Base-by-base conservation (phyloP, 2,888 invertebrate species). In the Lycophotia porphyrea region DNA sequence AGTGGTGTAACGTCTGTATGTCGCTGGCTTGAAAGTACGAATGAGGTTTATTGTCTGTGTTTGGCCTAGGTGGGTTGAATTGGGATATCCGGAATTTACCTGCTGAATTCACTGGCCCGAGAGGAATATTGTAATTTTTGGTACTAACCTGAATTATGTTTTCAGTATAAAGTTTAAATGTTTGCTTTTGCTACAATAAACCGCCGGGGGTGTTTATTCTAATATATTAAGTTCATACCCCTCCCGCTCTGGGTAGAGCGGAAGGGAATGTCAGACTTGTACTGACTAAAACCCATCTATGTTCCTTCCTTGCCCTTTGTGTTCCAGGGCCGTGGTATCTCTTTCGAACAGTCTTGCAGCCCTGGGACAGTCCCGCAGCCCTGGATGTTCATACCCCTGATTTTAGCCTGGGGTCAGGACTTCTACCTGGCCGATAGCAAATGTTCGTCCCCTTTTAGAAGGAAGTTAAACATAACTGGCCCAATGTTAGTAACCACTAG, bases 1-100 rank as follows among this genome's bases (percentile, higher is more conserved):
- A 83, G 80, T 80, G 36, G 69, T 52, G 61, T 78, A 71, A 73
- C 68, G 44, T 75, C 47, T 82, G 69, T 74, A 36, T 70, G 49
- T 58, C 34, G 58, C 47, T 73, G 27, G 42, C 15, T 5, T 27
- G n/a, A 49, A 49, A 71, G 42, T 76, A 70, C 24, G 36, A 42
- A 24, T 36, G 39, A 58, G 47, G 13, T 79, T 69, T 9, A 69
- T 75, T 69, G 36, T 76, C 36, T 66, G 24, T 7, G 15, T 64
- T 75, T 66, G 47, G 36, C 39, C 52, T 80, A 69, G 44, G 24
- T 47, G 24, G 4, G 15, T 11, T 31, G 42, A 60, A 68, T 36
- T 52, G n/a, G 34, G n/a, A 52, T 72, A 39, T n/a, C 1, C 1
- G n/a, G 2, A 18, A 49, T 52, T 21, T 4, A 76, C 0, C 34